A percentile compares a stretch with the other conserved stretches of the same genome.
phyloP scores from a whole-genome alignment of 2,797 vertebrate genomes.

The Bradypodion ventrale region DNA sequence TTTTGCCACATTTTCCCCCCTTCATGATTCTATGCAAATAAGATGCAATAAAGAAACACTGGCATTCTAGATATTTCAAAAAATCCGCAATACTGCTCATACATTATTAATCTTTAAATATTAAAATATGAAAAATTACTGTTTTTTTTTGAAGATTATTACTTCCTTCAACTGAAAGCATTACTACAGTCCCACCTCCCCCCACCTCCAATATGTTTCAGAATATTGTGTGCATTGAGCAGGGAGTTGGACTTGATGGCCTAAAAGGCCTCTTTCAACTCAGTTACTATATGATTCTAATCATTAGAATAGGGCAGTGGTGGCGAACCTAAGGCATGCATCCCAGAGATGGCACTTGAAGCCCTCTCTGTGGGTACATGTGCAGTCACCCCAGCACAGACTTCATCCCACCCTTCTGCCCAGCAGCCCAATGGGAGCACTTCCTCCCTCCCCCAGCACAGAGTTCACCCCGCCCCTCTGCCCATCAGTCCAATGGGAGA shows the following conservation, averaged over 20 bases:
- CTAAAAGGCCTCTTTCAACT: too few species aligned
- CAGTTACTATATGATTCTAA: too few species aligned
- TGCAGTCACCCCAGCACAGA: too few species aligned
- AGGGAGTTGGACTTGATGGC: too few species aligned
- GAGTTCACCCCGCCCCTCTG: not conserved
- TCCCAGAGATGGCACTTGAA: too few species aligned
- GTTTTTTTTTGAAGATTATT: slow-evolving; percentile 46
- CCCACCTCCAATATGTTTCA: not conserved
- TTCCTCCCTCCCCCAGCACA: too few species aligned
- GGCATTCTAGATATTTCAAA: slow-evolving; percentile 32
- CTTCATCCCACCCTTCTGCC: not conserved
- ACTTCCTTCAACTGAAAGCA: slow-evolving; percentile 48
- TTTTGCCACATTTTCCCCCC: slow-evolving; percentile 10
- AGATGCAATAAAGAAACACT: not conserved
- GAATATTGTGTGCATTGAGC: not conserved
- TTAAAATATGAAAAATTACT: slow-evolving; percentile 62
- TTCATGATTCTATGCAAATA: slow-evolving; percentile 35
- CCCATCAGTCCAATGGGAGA: too few species aligned
- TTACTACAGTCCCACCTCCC: not conserved
- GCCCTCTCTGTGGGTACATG: too few species aligned
- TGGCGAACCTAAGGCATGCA: too few species aligned
- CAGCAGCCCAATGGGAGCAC: too few species aligned
- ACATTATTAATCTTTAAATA: slow-evolving; percentile 61
- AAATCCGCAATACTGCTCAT: slow-evolving; percentile 29
- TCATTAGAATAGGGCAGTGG: too few species aligned